Evolutionary conservation across 1,140 invertebrate genomes (phyloP).

Genomic region (Listronotus oregonensis): DNA sequence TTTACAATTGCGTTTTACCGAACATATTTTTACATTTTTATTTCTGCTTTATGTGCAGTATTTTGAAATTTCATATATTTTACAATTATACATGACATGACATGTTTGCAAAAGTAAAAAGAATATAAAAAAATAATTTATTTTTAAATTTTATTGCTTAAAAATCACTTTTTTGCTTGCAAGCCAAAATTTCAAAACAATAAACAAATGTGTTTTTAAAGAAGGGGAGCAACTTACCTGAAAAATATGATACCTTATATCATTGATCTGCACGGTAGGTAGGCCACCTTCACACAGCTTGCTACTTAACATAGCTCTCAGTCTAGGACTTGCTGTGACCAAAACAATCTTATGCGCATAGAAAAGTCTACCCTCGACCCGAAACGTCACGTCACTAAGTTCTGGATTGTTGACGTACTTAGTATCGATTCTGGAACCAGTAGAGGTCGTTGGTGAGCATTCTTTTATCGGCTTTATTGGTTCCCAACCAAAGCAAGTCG

Average conservation of each 20-base stretch:
- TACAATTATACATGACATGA: too few species aligned
- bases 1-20: too few species aligned
- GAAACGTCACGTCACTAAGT: conserved; percentile 87
- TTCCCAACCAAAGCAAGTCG: conserved; percentile 86
- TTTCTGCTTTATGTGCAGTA: too few species aligned
- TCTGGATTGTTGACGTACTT: conserved; percentile 93
- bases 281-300: conserved; percentile 76
- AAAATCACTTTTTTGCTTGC: too few species aligned
- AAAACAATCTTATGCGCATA: conserved; percentile 93
- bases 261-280: conserved; percentile 89
- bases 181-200: too few species aligned
- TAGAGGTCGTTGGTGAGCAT: conserved; percentile 61
- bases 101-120: too few species aligned
- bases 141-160: too few species aligned
- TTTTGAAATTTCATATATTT: too few species aligned
- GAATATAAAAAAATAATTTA: too few species aligned
- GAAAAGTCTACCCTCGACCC: conserved; percentile 89
- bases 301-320: conserved; percentile 84
- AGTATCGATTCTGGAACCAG: conserved; percentile 78
- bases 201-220: too few species aligned
- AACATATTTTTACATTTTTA: too few species aligned
- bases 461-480: conserved; percentile 78
- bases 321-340: conserved; percentile 84
- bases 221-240: conserved; percentile 70
- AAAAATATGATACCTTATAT: conserved; percentile 90